Evolutionary conservation across 2,113 vertebrate species (phyloP), one percentile per base, ranked within the genome.

Genomic region (Apus apus): DNA sequence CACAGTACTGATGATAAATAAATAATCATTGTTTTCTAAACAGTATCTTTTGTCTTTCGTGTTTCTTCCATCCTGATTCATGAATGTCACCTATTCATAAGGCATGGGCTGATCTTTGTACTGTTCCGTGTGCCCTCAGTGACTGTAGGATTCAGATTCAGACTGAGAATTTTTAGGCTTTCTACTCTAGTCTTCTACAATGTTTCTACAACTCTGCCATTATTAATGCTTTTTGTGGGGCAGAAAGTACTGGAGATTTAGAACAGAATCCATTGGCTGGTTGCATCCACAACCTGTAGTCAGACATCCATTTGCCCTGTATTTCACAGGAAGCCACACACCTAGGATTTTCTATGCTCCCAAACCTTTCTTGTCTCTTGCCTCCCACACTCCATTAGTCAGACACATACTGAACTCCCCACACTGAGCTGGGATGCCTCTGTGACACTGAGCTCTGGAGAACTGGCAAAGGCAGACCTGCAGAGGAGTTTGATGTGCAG

Each of bases 1-100:
- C 89, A 36, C 34, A 67, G 38, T 65, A 30, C 74, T 79, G 94
- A 84, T 94, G 96, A 95, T 78, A 91, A 89, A 96, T 60, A 91
- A 92, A 95, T 67, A 91, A 85, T 45, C 50, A 40, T 89, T 96
- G 64, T 82, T 91, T 94, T 70, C 68, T 76, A 50, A 56, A 88
- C 45, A 82, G 40, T 85, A 32, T 45, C 66, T 62, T 92, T 85
- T 84, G 71, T 84, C 32, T 73, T 85, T 71, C 5, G 1, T 54
- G 32, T 45, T 74, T 77, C 70, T 79, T 81, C 29, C 13, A 19
- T 46, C 4, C 13, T 10, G 15, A 61, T 68, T 61, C 30, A 34
- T 78, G 67, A 72, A 80, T 5, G 8, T 43, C 50, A 50, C 40
- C 83, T 30, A 76, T 73, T 91, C 22, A 30, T 43, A 45, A 89